phyloP scores from a whole-genome alignment of 2,113 vertebrate species.

The Dasyornis broadbenti region DNA sequence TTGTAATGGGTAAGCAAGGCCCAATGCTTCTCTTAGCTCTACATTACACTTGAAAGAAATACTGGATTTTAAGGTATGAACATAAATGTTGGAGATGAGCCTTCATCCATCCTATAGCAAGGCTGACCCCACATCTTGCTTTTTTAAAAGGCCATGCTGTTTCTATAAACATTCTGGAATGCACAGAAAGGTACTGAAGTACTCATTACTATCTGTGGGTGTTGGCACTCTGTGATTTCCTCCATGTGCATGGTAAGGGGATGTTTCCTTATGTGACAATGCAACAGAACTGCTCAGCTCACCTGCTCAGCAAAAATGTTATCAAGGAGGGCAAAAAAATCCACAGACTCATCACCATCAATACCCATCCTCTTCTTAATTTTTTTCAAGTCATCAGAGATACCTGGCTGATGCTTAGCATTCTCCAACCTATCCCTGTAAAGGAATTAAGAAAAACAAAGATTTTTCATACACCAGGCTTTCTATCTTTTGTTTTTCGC shows the following conservation, averaged over 20 bases:
- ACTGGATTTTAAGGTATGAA: background rate
- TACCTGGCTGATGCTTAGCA: slow-evolving; percentile 74
- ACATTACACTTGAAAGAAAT: background rate
- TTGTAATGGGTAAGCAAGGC: background rate
- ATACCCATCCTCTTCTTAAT: slow-evolving; percentile 81
- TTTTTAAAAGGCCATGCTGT: background rate
- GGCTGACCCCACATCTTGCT: background rate
- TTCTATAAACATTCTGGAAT: background rate
- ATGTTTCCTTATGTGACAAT: background rate
- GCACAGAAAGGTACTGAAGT: background rate
- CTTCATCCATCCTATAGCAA: background rate
- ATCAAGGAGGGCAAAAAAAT: slow-evolving; percentile 89
- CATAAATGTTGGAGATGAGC: background rate
- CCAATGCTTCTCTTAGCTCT: background rate
- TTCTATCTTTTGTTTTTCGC: background rate
- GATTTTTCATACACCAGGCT: background rate
- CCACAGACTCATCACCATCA: slow-evolving; percentile 66
- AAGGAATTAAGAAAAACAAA: background rate
- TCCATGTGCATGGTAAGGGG: background rate
- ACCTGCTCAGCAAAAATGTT: slow-evolving; percentile 91
- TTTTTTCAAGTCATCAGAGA: slow-evolving; percentile 83
- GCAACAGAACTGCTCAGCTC: background rate
- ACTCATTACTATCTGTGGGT: background rate
- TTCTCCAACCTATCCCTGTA: slow-evolving; percentile 73
- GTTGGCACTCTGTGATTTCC: background rate